A percentile compares a stretch with the other conserved stretches of the same genome.
phyloP scores from a whole-genome alignment of 2,797 vertebrate species.

The Xerus rutilus region DNA sequence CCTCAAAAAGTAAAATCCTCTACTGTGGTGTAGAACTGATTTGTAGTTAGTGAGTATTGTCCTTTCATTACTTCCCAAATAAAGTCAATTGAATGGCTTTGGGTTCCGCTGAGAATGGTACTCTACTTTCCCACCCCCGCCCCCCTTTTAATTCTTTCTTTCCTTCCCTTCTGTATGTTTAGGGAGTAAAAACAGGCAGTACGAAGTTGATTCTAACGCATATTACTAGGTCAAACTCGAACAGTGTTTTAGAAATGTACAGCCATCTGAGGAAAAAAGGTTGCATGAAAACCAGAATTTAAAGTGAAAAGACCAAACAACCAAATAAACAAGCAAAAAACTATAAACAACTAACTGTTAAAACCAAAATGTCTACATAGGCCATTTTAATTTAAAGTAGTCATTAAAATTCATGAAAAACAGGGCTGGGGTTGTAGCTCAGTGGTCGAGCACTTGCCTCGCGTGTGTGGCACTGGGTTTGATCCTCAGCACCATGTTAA shows the following conservation, averaged over 20 bases:
- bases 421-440: background rate
- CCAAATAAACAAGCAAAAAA: background rate
- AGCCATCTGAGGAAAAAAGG: background rate
- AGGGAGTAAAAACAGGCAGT: background rate
- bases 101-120: background rate
- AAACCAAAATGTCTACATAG: background rate
- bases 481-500: too few relatives aligned
- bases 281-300: background rate
- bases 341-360: background rate
- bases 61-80: background rate
- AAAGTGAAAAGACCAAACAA: background rate
- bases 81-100: background rate
- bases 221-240: background rate
- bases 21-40: background rate
- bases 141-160: background rate
- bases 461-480: too few relatives aligned
- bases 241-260: background rate
- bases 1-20: background rate
- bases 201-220: background rate
- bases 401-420: background rate
- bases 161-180: background rate
- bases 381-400: background rate
- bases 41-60: background rate
- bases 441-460: too few relatives aligned
- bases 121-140: background rate